Conservation (phyloP, 2,113 vertebrate genomes). For the Dasyornis broadbenti region DNA sequence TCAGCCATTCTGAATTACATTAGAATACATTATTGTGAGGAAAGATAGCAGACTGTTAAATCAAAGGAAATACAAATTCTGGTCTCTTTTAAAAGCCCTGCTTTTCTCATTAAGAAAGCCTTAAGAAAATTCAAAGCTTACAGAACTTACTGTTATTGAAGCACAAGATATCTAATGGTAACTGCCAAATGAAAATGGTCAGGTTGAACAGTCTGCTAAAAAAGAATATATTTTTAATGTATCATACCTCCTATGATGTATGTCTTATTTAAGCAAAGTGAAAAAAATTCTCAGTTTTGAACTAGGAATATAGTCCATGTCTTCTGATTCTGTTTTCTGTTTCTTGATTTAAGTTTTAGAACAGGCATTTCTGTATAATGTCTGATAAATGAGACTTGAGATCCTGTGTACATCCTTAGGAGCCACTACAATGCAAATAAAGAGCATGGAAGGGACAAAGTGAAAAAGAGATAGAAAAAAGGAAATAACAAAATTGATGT, state of each 20-base stretch:
- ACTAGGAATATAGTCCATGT: not conserved
- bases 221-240: not conserved
- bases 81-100: not conserved
- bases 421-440: not conserved
- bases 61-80: not conserved
- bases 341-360: not conserved
- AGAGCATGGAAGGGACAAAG: not conserved
- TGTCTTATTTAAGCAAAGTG: not conserved
- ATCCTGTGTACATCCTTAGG: not conserved
- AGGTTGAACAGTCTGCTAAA: not conserved
- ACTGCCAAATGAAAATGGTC: not conserved
- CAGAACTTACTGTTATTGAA: not conserved
- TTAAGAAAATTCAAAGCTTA: not conserved
- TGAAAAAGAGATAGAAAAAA: not conserved
- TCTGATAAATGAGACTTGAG: not conserved
- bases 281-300: not conserved
- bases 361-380: not conserved
- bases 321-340: not conserved
- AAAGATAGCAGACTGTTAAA: conserved; percentile 16
- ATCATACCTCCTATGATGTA: not conserved
- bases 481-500: not conserved
- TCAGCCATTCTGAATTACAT: not conserved
- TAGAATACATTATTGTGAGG: not conserved
- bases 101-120: not conserved
- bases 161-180: not conserved